Conservation (phyloP, 1,140 invertebrate genomes). For the Hylaeus volcanicus region DNA sequence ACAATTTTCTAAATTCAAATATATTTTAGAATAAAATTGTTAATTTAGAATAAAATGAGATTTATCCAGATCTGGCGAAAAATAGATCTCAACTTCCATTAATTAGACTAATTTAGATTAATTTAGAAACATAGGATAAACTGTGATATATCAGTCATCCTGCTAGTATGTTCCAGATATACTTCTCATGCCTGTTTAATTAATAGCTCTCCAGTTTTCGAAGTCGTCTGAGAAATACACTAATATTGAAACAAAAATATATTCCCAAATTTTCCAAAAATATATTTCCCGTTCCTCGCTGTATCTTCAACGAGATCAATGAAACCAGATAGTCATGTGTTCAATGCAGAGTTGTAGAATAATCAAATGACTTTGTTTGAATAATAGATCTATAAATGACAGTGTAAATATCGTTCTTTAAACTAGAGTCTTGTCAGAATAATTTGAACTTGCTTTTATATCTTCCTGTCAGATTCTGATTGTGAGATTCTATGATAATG, state of each 20-base stretch:
- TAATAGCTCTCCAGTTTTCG: slow-evolving; percentile 1
- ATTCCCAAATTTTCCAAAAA: slow-evolving; percentile 51
- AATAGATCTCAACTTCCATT: not conserved
- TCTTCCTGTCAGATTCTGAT: no score
- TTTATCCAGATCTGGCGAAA: not conserved
- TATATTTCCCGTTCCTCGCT: slow-evolving; percentile 44
- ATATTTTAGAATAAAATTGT: no score
- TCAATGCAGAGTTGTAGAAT: not conserved
- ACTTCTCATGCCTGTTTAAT: not conserved
- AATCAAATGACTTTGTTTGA: not conserved
- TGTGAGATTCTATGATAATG: no score
- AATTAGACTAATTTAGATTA: not conserved
- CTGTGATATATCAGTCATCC: no score
- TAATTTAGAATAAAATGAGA: not conserved
- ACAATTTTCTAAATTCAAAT: no score
- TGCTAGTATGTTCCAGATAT: not conserved
- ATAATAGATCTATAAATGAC: no score
- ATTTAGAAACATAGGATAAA: no score
- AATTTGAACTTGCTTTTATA: no score
- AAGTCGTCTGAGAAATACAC: slow-evolving; percentile 32
- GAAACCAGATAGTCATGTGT: slow-evolving; percentile 11
- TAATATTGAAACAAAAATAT: slow-evolving; percentile 43
- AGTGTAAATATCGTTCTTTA: no score
- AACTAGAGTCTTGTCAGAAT: no score
- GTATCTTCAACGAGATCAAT: slow-evolving; percentile 27